Conservation (phyloP, 2,797 vertebrate species). For the Thripadectes ignobilis region DNA sequence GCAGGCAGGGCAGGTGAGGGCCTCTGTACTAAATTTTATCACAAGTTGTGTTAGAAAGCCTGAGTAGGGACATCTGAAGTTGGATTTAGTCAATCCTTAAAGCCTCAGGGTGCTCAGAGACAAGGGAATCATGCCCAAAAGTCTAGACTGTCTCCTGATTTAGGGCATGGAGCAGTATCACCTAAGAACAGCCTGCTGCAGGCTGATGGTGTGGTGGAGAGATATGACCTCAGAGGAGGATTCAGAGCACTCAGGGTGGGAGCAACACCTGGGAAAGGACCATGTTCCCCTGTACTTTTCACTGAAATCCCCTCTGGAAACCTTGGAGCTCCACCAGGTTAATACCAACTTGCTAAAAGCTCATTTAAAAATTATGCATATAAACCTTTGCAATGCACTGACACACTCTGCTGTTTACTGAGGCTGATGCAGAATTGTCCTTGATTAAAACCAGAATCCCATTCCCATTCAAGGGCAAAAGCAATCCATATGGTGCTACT, state of each 20-base stretch:
- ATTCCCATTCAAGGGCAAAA: slow-evolving; percentile 46
- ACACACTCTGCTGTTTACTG: slow-evolving; percentile 19
- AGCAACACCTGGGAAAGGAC: background rate
- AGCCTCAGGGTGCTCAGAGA: background rate
- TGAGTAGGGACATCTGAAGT: background rate
- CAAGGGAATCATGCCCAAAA: background rate
- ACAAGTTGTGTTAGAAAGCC: background rate
- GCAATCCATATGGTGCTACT: slow-evolving; percentile 23
- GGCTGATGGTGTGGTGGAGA: background rate
- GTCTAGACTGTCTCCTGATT: background rate
- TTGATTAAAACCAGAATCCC: slow-evolving; percentile 44
- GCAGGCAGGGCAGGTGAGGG: background rate
- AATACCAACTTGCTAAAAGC: background rate
- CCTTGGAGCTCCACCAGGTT: background rate
- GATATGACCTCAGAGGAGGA: background rate
- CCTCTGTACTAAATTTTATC: accelerated
- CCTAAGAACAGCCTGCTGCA: background rate
- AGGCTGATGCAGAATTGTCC: slow-evolving; percentile 5
- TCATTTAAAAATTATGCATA: background rate
- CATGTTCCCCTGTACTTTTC: background rate
- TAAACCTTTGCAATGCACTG: background rate
- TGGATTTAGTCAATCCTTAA: background rate
- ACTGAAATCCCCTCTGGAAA: background rate
- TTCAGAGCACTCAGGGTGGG: background rate
- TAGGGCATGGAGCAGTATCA: background rate